Evolutionary conservation across 2,888 invertebrate species (phyloP).

Genomic region (Cephus nigrinus): DNA sequence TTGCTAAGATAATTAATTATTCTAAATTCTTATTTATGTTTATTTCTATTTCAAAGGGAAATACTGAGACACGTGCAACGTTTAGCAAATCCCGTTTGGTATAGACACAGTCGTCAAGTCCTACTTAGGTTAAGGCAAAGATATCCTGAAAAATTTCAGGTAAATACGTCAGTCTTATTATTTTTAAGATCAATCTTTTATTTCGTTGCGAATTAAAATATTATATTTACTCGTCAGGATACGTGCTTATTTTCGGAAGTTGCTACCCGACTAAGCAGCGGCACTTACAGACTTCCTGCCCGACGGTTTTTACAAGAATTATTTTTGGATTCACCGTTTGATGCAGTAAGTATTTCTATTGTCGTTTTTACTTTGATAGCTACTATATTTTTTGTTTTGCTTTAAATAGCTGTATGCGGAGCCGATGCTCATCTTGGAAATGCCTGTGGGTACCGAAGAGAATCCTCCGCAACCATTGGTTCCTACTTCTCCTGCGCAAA

Average conservation of each 20-base stretch:
- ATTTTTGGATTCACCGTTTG: slow-evolving; percentile 86
- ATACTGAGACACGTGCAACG: slow-evolving; percentile 80
- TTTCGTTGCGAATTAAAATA: slow-evolving; percentile 67
- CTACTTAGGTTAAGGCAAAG: slow-evolving; percentile 81
- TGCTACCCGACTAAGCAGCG: slow-evolving; percentile 80
- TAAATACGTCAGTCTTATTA: slow-evolving; percentile 17
- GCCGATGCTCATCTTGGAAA: slow-evolving; percentile 54
- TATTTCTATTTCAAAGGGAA: slow-evolving; percentile 40
- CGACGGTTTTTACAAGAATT: slow-evolving; percentile 93
- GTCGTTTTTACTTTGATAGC: background rate
- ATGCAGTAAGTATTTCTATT: slow-evolving; percentile 63
- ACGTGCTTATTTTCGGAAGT: slow-evolving; percentile 94
- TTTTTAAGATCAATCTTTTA: slow-evolving; percentile 16
- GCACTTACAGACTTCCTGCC: slow-evolving; percentile 84
- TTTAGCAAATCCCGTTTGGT: slow-evolving; percentile 82
- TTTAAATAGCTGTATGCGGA: slow-evolving; percentile 60
- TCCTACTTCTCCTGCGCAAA: slow-evolving; percentile 28
- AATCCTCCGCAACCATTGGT: slow-evolving; percentile 30
- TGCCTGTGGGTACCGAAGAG: slow-evolving; percentile 41
- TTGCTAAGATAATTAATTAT: background rate
- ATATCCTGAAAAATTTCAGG: slow-evolving; percentile 76
- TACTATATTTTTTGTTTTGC: background rate
- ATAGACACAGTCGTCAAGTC: slow-evolving; percentile 84
- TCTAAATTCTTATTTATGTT: slow-evolving; percentile 1
- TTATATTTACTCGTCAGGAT: slow-evolving; percentile 70